These are phyloP conservation scores for Drosophila paramelanica DNA, from an alignment of 2,888 invertebrate genomes.

Conservation along the genomic window DNA sequence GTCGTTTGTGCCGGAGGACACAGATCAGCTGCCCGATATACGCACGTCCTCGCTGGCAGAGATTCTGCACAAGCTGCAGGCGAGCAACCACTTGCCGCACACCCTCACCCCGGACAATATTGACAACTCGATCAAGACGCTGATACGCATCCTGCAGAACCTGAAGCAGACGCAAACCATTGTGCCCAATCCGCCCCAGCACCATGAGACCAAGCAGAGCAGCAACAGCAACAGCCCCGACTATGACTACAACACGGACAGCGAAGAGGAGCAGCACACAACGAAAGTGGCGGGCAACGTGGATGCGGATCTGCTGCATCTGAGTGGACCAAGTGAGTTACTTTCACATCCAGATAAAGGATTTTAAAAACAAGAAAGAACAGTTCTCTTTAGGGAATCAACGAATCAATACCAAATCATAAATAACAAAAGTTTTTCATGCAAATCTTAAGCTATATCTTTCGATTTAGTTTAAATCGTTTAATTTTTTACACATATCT, in stretches of 20 bases:
- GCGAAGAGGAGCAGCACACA: slow-evolving; percentile 63
- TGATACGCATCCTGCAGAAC: slow-evolving; percentile 90
- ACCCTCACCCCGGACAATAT: slow-evolving; percentile 91
- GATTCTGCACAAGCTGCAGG: slow-evolving; percentile 90
- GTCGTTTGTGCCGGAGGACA: slow-evolving; percentile 42
- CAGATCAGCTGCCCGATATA: slow-evolving; percentile 83
- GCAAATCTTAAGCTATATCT: too few species aligned
- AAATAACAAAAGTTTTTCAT: too few species aligned
- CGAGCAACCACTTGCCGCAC: slow-evolving; percentile 91
- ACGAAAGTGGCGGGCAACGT: slow-evolving; percentile 30
- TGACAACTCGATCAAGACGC: slow-evolving; percentile 91
- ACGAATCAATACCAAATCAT: too few species aligned
- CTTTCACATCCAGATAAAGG: not conserved
- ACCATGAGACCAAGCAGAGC: slow-evolving; percentile 73
- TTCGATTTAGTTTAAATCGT: too few species aligned
- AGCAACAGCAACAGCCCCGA: slow-evolving; percentile 53
- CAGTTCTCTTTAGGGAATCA: too few species aligned
- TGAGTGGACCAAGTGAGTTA: slow-evolving; percentile 72
- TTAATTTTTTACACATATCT: too few species aligned
- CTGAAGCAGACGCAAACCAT: slow-evolving; percentile 86
- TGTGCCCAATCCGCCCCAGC: slow-evolving; percentile 81
- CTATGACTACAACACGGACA: slow-evolving; percentile 79
- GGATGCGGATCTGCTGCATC: slow-evolving; percentile 49
- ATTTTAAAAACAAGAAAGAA: too few species aligned
- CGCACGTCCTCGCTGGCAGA: slow-evolving; percentile 86